Evolutionary conservation across 1,140 invertebrate genomes (phyloP), one percentile per base, ranked within the genome.

Genomic region (Parapsyche elsis): DNA sequence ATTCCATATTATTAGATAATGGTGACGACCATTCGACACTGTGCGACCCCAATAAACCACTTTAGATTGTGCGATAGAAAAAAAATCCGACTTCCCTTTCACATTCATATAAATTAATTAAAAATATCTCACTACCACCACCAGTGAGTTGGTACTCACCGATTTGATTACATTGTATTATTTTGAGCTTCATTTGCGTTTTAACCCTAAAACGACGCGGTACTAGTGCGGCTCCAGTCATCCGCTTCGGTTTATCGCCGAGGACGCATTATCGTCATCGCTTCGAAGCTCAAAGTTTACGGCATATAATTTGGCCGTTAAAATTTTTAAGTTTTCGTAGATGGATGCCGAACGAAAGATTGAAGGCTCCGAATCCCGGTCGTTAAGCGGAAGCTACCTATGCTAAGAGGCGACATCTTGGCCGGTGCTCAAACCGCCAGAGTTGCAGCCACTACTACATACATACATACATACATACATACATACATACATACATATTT

Each of bases 261-360:
- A 24, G n/a, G 76, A 80, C 75, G 79, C 79, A 82, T 80, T 78
- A 82, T 78, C 78, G 19, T 80, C 49, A 1, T 1, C 12, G 49
- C 16, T 16, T 5, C 12, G 49, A 53, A 57, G 78, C 30, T 24
- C 76, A 74, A 46, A 73, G 26, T 83, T 83, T 81, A 83, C 77
- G 80, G 45, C 70, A 80, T 73, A 83, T 83, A 83, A 83, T 76
- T 70, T 30, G 5, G 53, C 71, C 38, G 76, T 83, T 80, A 83
- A 80, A 76, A 76, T 76, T 83, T 83, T 83, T 81, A 82, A 80
- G 75, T 73, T 82, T 73, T 71, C 57, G 16, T 19, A 30, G 23
- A 78, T 12, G 53, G 57, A 12, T 53, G 64, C 23, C 19, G 23
- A 70, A 9, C 0, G 49, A 24, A 64, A 30, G 16, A 19, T 7